These are phyloP conservation scores for Hippocampus mohnikei DNA, from an alignment of 2,113 vertebrate genomes.

Conservation along the genomic window DNA sequence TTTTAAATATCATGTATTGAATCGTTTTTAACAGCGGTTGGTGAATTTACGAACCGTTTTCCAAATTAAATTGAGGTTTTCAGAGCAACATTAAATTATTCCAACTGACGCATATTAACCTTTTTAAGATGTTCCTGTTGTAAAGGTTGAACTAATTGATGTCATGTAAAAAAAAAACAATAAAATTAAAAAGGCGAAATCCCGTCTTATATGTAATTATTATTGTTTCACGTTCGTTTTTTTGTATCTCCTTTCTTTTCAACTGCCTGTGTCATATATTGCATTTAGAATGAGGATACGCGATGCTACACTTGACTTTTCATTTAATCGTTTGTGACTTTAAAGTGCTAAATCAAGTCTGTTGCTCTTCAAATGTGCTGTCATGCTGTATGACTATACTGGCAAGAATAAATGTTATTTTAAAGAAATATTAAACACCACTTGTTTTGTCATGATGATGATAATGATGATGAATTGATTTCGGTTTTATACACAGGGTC, in stretches of 20 bases:
- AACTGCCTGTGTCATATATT: constrained; percentile 68
- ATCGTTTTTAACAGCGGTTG: constrained; percentile 9
- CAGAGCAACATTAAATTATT: constrained; percentile 84
- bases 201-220: constrained; percentile 43
- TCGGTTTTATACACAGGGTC: background rate
- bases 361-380: constrained; percentile 76
- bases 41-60: constrained; percentile 3
- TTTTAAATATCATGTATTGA: background rate
- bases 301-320: constrained; percentile 77
- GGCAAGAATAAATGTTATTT: constrained; percentile 99
- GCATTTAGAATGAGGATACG: constrained; percentile 70
- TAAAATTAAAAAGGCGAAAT: constrained; percentile 10
- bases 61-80: constrained; percentile 3
- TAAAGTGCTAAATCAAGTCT: constrained; percentile 68
- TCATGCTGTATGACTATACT: constrained; percentile 85
- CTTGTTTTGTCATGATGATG: background rate
- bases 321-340: constrained; percentile 74
- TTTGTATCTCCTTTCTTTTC: constrained; percentile 49
- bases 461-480: background rate
- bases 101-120: constrained; percentile 74
- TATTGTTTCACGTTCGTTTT: constrained; percentile 37
- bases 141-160: constrained; percentile 74
- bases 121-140: constrained; percentile 66
- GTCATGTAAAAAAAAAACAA: constrained; percentile 40
- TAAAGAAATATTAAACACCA: constrained; percentile 60